phyloP scores from a whole-genome alignment of 2,888 invertebrate genomes.

The Malachius bipustulatus region DNA sequence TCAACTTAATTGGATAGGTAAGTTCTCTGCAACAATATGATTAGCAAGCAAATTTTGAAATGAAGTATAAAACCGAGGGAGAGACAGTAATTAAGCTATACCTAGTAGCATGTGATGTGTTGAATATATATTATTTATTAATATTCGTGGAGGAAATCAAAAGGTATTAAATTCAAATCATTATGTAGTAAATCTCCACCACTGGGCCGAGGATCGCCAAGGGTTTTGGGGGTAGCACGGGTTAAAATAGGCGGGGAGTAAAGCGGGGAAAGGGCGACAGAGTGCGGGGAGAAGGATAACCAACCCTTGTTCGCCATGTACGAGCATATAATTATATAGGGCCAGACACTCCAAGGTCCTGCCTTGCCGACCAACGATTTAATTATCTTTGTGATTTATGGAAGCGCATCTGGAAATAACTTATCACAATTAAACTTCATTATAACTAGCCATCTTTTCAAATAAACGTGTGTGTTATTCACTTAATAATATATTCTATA shows the following conservation, averaged over 20 bases:
- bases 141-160: not conserved
- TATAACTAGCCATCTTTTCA: slow-evolving; percentile 29
- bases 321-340: slow-evolving; percentile 32
- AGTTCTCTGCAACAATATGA: too few species aligned
- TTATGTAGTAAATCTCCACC: not conserved
- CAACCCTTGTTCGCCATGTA: slow-evolving; percentile 19
- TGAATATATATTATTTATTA: too few species aligned
- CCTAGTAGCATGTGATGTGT: too few species aligned
- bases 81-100: too few species aligned
- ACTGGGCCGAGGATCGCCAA: not conserved
- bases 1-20: too few species aligned
- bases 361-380: slow-evolving; percentile 31
- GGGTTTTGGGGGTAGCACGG: too few species aligned
- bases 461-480: slow-evolving; percentile 29
- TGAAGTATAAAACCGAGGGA: too few species aligned
- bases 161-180: slow-evolving; percentile 1
- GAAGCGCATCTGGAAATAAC: slow-evolving; percentile 30
- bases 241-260: slow-evolving; percentile 1
- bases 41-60: too few species aligned
- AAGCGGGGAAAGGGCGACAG: too few species aligned
- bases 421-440: slow-evolving; percentile 32
- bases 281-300: too few species aligned
- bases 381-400: slow-evolving; percentile 34
- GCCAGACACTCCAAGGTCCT: slow-evolving; percentile 19
- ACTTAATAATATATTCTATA: too few species aligned